Conservation (phyloP, 53 echinoderm and acorn worm genomes). For the Paracentrotus lividus region DNA sequence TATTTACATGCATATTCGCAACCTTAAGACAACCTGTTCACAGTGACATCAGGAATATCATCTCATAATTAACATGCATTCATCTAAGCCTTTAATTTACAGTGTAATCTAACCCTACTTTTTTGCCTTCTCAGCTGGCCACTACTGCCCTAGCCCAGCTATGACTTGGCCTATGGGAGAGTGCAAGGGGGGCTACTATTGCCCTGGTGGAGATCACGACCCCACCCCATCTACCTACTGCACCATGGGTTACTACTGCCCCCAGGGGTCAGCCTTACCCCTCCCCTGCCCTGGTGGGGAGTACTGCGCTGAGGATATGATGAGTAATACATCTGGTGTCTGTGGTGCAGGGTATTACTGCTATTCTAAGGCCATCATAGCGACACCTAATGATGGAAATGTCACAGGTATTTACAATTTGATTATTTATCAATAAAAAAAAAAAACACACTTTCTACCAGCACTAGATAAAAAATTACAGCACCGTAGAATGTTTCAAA, state of each 20-base stretch:
- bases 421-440: too few species aligned
- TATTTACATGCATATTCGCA: too few species aligned
- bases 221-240: conserved; percentile 88
- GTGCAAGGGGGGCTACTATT: conserved; percentile 96
- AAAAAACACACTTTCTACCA: too few species aligned
- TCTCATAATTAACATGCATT: too few species aligned
- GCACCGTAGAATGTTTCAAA: too few species aligned
- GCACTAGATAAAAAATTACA: too few species aligned
- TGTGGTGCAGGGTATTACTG: conserved; percentile 95
- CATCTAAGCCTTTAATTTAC: too few species aligned
- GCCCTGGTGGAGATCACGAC: conserved; percentile 82
- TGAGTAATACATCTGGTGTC: conserved; percentile 87
- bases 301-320: conserved; percentile 83
- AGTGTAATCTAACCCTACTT: too few species aligned
- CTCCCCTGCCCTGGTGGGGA: conserved; percentile 92
- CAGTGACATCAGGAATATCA: too few species aligned
- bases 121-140: conserved; percentile 76
- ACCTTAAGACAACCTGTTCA: too few species aligned
- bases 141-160: conserved; percentile 92
- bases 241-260: conserved; percentile 93
- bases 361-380: conserved; percentile 79
- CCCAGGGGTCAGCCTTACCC: conserved; percentile 79
- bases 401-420: conserved; percentile 76
- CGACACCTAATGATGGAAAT: conserved; percentile 94
- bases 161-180: conserved; percentile 83